A percentile compares a stretch with the other conserved stretches of the same genome.
Evolutionary conservation across 2,888 invertebrate species (phyloP).

Genomic region (Yponomeuta malinellus): DNA sequence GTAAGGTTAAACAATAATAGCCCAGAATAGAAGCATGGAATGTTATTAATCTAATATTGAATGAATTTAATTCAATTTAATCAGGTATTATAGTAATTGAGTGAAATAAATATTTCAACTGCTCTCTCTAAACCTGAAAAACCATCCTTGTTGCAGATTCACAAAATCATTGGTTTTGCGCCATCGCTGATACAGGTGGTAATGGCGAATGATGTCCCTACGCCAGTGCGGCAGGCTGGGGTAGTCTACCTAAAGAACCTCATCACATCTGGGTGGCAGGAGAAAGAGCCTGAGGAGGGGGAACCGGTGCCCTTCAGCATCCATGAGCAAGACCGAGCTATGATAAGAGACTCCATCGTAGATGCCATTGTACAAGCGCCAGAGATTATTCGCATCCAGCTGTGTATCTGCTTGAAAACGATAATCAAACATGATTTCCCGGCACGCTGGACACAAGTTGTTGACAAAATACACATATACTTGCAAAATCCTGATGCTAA

Average conservation of each 20-base stretch:
- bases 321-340: slow-evolving; percentile 96
- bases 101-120: background rate
- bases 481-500: slow-evolving; percentile 92
- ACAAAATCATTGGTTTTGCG: slow-evolving; percentile 94
- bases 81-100: no score
- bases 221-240: slow-evolving; percentile 96
- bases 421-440: slow-evolving; percentile 98
- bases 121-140: background rate
- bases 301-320: slow-evolving; percentile 88
- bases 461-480: slow-evolving; percentile 95
- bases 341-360: slow-evolving; percentile 95
- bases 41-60: no score
- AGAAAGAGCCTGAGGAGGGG: slow-evolving; percentile 83
- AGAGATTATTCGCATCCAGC: slow-evolving; percentile 91
- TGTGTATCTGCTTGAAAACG: slow-evolving; percentile 93
- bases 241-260: slow-evolving; percentile 98
- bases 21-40: no score
- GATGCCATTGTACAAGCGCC: slow-evolving; percentile 96
- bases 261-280: slow-evolving; percentile 91
- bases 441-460: slow-evolving; percentile 94
- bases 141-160: slow-evolving; percentile 43
- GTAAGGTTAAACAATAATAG: no score
- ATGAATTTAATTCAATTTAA: no score
- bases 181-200: slow-evolving; percentile 95
- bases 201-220: slow-evolving; percentile 91